Percentiles rank a stretch among this genome's conserved stretches.
Evolutionary conservation across 53 echinoderm and acorn worm genomes (phyloP).

Genomic region (Arbacia lixula): DNA sequence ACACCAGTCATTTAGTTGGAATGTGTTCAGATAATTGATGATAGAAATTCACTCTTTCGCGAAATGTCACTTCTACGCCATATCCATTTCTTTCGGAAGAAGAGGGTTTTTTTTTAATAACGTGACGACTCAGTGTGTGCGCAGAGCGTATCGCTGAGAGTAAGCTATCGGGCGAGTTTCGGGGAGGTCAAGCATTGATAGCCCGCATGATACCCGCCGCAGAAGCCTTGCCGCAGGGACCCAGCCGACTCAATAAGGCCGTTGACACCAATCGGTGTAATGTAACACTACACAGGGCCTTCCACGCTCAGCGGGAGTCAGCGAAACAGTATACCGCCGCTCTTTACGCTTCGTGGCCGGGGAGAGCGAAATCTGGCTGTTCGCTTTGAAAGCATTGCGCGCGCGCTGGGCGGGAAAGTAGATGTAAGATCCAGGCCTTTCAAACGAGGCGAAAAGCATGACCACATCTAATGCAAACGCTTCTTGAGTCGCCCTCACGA

Average conservation of each 20-base stretch:
- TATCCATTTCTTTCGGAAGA: conserved; percentile 26
- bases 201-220: conserved; percentile 51
- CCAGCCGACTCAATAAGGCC: conserved; percentile 45
- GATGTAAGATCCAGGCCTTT: too few species aligned
- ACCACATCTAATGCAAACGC: too few species aligned
- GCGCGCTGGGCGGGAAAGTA: conserved; percentile 16
- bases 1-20: conserved; percentile 43
- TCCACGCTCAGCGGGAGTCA: conserved; percentile 57
- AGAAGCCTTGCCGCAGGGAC: conserved; percentile 58
- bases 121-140: conserved; percentile 18
- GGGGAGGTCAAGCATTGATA: conserved; percentile 57
- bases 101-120: conserved; percentile 13
- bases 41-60: conserved; percentile 10
- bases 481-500: too few species aligned
- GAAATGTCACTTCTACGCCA: conserved; percentile 3
- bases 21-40: conserved; percentile 51
- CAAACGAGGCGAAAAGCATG: too few species aligned
- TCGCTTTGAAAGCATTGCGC: background rate
- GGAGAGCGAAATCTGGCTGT: conserved; percentile 17
- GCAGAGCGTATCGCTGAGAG: conserved; percentile 33
- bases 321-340: conserved; percentile 51
- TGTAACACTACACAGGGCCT: conserved; percentile 37
- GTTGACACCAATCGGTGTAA: conserved; percentile 61
- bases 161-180: conserved; percentile 49
- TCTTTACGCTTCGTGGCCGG: conserved; percentile 44